Evolutionary conservation across 2,797 vertebrate genomes (phyloP), one percentile per base, ranked within the genome.

Genomic region (Phoxinus dragarum): DNA sequence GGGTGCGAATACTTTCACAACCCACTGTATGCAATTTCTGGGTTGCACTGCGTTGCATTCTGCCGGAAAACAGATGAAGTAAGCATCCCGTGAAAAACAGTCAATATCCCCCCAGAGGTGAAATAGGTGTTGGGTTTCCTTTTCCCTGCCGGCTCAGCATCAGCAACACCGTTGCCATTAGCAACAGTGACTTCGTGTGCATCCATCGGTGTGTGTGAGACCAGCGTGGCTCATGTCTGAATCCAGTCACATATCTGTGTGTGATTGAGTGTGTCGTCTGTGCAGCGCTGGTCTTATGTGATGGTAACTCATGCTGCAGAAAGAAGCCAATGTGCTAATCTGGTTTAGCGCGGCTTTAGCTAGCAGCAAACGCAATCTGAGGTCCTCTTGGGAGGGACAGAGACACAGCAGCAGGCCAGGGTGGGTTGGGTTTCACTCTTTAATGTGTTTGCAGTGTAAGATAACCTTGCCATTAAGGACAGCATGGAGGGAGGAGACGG

Each of bases 341-440:
- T 75, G 86, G 74, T 72, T 31, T 79, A 86, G 87, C 83, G 85
- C 84, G 86, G 81, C 85, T 31, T 38, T 1, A 31, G 80, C 93
- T 89, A 92, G 89, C 90, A 82, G 52, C 89, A 88, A 91, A 91
- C 92, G 92, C 87, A 91, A 89, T 40, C 5, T 80, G 90, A 91
- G 93, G 92, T 94, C 88, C 93, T 73, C 74, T 67, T 83, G 86
- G 78, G 85, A 88, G 88, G 85, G 74, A 81, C 82, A 78, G 86
- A 86, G 88, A 77, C 88, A 88, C 87, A 85, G 85, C 92, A 86
- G 88, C 88, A 82, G 78, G 87, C 88, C 66, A 80, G 84, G 56
- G 82, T 92, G 94, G 94, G 86, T 96, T 95, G 90, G 90, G 83
- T 96, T 96, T 95, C 95, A 1, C 89, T n/a, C 84, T 90, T 86